phyloP scores from a whole-genome alignment of 2,113 vertebrate species.

The Casuarius casuarius region DNA sequence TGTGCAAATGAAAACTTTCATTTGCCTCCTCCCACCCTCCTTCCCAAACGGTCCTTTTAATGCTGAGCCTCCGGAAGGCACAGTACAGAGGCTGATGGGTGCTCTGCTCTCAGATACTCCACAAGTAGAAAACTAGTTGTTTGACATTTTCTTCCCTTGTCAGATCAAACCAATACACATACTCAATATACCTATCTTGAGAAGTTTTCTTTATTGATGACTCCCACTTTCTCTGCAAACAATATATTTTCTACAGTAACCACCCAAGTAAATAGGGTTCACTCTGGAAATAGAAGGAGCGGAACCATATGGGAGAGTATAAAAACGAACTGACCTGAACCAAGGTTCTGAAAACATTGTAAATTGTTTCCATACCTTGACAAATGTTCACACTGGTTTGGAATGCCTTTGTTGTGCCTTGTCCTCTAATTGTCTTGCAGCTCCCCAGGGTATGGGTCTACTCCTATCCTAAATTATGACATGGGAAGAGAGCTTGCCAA shows the following conservation, averaged over 20 bases:
- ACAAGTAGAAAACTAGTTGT: slow-evolving; percentile 49
- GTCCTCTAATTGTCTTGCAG: slow-evolving; percentile 25
- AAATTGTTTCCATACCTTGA: slow-evolving; percentile 67
- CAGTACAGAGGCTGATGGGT: background rate
- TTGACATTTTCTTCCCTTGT: slow-evolving; percentile 58
- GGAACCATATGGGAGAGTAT: slow-evolving; percentile 44
- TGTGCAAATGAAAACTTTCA: background rate
- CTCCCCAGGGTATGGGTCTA: background rate
- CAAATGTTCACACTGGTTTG: slow-evolving; percentile 17
- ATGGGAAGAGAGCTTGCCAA: background rate
- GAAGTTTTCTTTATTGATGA: slow-evolving; percentile 70
- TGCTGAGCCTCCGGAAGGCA: background rate
- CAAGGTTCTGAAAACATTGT: slow-evolving; percentile 53
- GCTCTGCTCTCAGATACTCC: slow-evolving; percentile 27
- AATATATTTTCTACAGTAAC: slow-evolving; percentile 57
- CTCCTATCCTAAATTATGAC: background rate
- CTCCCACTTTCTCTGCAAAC: slow-evolving; percentile 57
- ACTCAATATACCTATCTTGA: slow-evolving; percentile 49
- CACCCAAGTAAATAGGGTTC: slow-evolving; percentile 60
- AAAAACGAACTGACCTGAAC: slow-evolving; percentile 68
- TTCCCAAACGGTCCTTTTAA: slow-evolving; percentile 5
- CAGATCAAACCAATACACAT: slow-evolving; percentile 44
- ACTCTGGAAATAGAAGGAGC: slow-evolving; percentile 57
- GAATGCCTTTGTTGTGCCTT: slow-evolving; percentile 20
- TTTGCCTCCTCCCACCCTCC: background rate